Base-by-base conservation (phyloP, 2,113 vertebrate species). In the Coreoperca whiteheadi region DNA sequence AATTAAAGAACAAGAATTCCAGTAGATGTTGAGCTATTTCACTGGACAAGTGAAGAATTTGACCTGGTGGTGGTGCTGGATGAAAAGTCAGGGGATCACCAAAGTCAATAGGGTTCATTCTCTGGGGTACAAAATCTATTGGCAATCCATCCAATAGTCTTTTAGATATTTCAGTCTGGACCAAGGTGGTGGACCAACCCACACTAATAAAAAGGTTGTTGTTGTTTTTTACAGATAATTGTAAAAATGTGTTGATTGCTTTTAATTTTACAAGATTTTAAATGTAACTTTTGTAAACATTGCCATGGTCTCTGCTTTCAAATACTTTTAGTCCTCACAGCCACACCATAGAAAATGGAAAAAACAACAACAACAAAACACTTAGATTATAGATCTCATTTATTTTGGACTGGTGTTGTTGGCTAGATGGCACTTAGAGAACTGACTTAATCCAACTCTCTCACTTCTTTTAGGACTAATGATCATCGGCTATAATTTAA, bases 401-500 rank as follows among this genome's bases (percentile, higher is more conserved):
- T 6, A 12, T 20, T 64, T 23, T 25, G 39, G 15, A 69, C 20
- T 3, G 50, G 23, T 64, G 30, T 34, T 77, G 61, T 50, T 2
- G 32, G 14, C 28, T 60, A 48, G 14, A 43, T 37, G 37, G 37
- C 30, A 43, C 56, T 56, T 69, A 51, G 21, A 57, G 80, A 80
- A 57, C 57, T 73, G 23, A 87, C 78, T 79, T 79, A 83, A 87
- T 51, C 34, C 59, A 72, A 48, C 23, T 48, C 64, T 65, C 75
- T 46, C 65, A 76, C 82, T 59, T 32, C 32, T 63, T 85, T 73
- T 57, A 7, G 34, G 43, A 79, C 83, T 78, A 34, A 70, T 68
- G 59, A 77, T 87, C 64, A 83, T 81, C 83, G 75, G 81, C 63
- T 84, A 73, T 85, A 73, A 89, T 87, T 86, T 43, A 85, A 82